Base-by-base conservation (phyloP, 2,113 vertebrate species). In the Ictidomys tridecemlineatus region DNA sequence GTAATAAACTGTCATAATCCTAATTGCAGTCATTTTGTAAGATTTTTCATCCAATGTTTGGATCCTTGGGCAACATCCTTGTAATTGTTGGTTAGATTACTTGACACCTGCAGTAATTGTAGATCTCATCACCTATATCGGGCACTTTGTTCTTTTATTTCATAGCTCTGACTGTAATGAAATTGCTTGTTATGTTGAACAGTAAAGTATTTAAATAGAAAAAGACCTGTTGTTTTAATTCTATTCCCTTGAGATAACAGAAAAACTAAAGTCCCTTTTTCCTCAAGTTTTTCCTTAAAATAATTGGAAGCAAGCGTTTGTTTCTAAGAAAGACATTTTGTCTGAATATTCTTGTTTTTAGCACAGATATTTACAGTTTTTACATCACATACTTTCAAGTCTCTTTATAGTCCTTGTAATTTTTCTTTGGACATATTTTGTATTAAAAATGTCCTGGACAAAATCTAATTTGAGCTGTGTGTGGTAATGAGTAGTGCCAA, bases 191-290 rank as follows among this genome's bases (percentile, higher is more conserved):
- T 87, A 67, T 39, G 28, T 39, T 63, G 39, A 89, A 22, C 32
- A 88, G 65, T 32, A 83, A 73, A 82, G 24, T 69, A 51, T 72
- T 95, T 61, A 89, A 76, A 16, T 39, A 39, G 45, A 95, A 79
- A 95, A 93, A 74, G 45, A 17, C 17, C 37, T 94, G 28, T 77
- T 96, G 58, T 89, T 93, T 76, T 69, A 80, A 91, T 82, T 84
- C 39, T 94, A 7, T 87, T n/a, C 45, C 39, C 82, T 37, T 34
- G 48, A 7, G n/a, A 85, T 48, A 63, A 89, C 20, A 93, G 65
- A 86, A 69, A 53, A 92, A 17, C 4, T 16, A 3, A 5, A 24
- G n/a, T 87, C 56, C 28, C 2, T 22, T 45, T 51, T 91, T 89
- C 63, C 79, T 89, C 24, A 9, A 51, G 48, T 85, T 73, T 82